Evolutionary conservation across 2,113 vertebrate species (phyloP).

Genomic region (Rissa tridactyla): DNA sequence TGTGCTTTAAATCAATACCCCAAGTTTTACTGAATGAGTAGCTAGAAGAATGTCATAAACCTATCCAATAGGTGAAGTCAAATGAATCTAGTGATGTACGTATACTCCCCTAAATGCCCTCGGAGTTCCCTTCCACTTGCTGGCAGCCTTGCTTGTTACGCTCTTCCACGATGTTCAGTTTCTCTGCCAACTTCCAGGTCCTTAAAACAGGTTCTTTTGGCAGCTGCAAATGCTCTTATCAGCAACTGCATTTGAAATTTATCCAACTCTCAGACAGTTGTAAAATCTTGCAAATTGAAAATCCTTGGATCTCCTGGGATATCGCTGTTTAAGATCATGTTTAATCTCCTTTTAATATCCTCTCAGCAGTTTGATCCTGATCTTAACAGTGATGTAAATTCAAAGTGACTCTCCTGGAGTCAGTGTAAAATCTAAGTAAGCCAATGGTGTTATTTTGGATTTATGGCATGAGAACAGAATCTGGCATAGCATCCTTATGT

Average conservation of each 20-base stretch:
- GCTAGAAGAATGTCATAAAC: neutral
- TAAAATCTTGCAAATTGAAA: constrained; percentile 76
- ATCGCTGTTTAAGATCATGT: constrained; percentile 69
- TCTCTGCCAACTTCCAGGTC: constrained; percentile 57
- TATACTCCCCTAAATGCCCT: neutral
- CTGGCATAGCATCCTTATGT: constrained; percentile 1
- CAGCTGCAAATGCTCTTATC: constrained; percentile 66
- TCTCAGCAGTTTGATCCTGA: constrained; percentile 51
- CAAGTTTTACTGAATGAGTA: neutral
- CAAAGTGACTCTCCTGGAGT: constrained; percentile 35
- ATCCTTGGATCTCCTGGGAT: constrained; percentile 71
- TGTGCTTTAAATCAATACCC: neutral
- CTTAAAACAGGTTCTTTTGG: constrained; percentile 67
- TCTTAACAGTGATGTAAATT: constrained; percentile 50
- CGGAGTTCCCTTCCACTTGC: neutral
- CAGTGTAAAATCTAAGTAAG: constrained; percentile 30
- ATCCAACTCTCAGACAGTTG: constrained; percentile 71
- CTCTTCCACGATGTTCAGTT: neutral
- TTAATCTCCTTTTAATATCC: constrained; percentile 72
- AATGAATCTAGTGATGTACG: neutral
- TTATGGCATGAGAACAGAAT: neutral
- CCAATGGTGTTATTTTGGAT: constrained; percentile 19
- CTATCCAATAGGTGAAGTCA: neutral
- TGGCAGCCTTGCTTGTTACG: neutral
- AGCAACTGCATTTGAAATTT: constrained; percentile 76